A percentile compares a stretch with the other conserved stretches of the same genome.
Evolutionary conservation across 1,140 invertebrate species (phyloP).

Genomic region (Drosophila tristis): DNA sequence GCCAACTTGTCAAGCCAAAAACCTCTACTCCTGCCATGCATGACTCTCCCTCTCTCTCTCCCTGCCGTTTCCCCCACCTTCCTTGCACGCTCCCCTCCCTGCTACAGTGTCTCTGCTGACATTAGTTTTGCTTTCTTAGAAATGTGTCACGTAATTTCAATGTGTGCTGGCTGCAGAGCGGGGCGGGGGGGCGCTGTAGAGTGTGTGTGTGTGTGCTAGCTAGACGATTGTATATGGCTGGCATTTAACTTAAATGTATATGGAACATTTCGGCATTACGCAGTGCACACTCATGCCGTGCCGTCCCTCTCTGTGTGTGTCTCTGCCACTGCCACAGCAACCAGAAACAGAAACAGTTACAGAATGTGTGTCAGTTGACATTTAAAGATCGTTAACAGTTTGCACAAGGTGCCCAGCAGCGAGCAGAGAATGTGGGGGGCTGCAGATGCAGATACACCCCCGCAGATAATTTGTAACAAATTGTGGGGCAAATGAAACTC

Average conservation of each 20-base stretch:
- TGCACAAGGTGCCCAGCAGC: constrained; percentile 25
- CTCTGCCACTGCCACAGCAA: background rate
- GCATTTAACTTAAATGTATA: constrained; percentile 78
- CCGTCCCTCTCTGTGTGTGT: background rate
- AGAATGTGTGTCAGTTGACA: constrained; percentile 71
- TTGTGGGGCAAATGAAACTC: too few relatives aligned
- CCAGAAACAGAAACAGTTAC: background rate
- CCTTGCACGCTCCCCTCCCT: background rate
- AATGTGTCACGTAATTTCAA: constrained; percentile 80
- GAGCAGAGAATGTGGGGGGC: too few relatives aligned
- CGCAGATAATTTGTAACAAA: background rate
- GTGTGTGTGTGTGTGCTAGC: constrained; percentile 3
- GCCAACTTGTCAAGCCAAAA: constrained; percentile 46
- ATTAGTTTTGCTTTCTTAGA: constrained; percentile 81
- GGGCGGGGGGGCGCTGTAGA: constrained; percentile 6
- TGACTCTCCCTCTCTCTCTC: background rate
- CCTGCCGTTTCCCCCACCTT: constrained; percentile 1
- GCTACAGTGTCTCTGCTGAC: constrained; percentile 40
- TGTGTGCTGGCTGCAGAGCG: constrained; percentile 17
- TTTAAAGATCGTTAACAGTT: constrained; percentile 75
- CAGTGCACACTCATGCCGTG: constrained; percentile 12
- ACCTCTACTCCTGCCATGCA: background rate
- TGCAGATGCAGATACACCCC: too few relatives aligned
- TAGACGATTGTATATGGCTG: constrained; percentile 72
- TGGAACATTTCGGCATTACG: constrained; percentile 65